Conservation (phyloP, 2,113 vertebrate genomes). For the Entelurus aequoreus region DNA sequence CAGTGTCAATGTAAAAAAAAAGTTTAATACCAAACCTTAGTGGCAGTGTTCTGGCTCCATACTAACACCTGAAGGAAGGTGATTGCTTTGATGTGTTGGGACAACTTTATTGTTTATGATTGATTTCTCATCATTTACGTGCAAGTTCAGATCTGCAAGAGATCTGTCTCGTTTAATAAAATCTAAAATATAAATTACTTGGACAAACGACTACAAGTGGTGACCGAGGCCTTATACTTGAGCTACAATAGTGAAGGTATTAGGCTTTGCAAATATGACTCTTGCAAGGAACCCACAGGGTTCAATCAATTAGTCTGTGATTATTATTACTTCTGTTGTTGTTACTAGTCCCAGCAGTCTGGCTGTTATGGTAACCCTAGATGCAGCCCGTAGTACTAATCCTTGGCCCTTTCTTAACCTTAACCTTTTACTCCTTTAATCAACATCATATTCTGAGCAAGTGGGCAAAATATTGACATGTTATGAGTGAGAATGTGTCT, state of each 20-base stretch:
- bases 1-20: too few relatives aligned
- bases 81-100: too few relatives aligned
- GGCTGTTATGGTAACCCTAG: constrained; percentile 77
- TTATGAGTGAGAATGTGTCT: constrained; percentile 59
- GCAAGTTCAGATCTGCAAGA: too few relatives aligned
- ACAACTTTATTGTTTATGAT: too few relatives aligned
- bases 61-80: too few relatives aligned
- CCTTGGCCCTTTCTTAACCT: constrained; percentile 72
- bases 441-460: constrained; percentile 73
- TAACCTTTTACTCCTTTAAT: constrained; percentile 79
- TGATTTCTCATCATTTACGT: too few relatives aligned
- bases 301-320: constrained; percentile 78
- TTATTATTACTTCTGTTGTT: constrained; percentile 79
- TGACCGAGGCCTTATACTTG: constrained; percentile 46
- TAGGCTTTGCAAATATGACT: constrained; percentile 70
- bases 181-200: not conserved
- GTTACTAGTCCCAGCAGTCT: constrained; percentile 72
- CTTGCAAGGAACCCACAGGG: constrained; percentile 67
- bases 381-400: constrained; percentile 66
- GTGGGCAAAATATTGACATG: constrained; percentile 73
- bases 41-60: too few relatives aligned
- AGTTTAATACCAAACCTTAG: too few relatives aligned
- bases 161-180: not conserved
- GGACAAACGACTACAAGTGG: constrained; percentile 17
- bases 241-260: constrained; percentile 46